Evolutionary conservation across 1,140 invertebrate species (phyloP), one percentile per base, ranked within the genome.

Genomic region (Drosophila nigrodunni): DNA sequence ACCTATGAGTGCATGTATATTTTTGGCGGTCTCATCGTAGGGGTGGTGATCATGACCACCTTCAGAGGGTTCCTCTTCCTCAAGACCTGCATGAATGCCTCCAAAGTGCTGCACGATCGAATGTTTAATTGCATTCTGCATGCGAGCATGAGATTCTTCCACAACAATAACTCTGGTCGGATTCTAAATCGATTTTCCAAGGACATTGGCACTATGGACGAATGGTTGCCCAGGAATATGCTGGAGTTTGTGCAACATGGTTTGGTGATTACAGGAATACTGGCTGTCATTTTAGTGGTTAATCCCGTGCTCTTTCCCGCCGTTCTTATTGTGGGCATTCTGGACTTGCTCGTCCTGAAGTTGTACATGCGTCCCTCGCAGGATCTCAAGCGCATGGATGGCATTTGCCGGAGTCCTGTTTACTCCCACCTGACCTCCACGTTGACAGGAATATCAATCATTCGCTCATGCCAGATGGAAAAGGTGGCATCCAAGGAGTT

Each of bases 131-230:
- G 95, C 72, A 93, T 98, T 73, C 82, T 98, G 6, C 93, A 95
- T 72, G 94, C 96, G 0, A 95, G 95, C 0, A 97, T 98, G 96
- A 90, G 94, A n/a, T 98, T 98, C 93, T 98, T 98, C 85, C 96
- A 98, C 79, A 94, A 93, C 2, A 98, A 97, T 92, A 96, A 96
- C 8, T 95, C 95, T 60, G 97, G 96, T 78, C 93, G 95, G 54
- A 95, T 97, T 35, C 91, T 97, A 13, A 97, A 97, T 92, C 92
- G 96, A 74, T 97, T 97, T 92, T 96, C 96, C 0, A 96, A 96
- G 91, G 97, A 97, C 89, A 94, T 96, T 79, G 97, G 97, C 77
- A 95, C 96, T 25, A 94, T 97, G 78, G 97, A 98, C 92, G 97
- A 98, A 89, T 62, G 94, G 25, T 90, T 98, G 3, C 97, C 97